These are phyloP conservation scores for Phorcus lineatus DNA, from an alignment of 2,888 invertebrate genomes.

Conservation along the genomic window DNA sequence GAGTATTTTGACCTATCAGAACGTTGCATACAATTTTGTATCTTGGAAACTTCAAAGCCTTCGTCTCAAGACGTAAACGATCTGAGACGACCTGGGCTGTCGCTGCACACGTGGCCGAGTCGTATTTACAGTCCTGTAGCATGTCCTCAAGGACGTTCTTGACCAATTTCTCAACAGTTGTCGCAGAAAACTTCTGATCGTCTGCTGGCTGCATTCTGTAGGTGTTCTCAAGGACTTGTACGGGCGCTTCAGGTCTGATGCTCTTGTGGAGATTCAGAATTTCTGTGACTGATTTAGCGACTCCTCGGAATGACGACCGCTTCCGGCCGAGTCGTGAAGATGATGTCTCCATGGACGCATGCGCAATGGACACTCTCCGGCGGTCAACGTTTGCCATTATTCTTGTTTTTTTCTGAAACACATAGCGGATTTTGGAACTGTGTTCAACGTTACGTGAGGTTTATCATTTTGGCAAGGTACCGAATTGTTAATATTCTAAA, in stretches of 20 bases:
- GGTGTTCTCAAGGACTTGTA: neutral
- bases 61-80: neutral
- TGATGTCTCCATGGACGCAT: no score
- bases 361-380: no score
- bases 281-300: neutral
- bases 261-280: neutral
- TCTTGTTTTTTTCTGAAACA: no score
- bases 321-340: no score
- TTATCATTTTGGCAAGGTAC: no score
- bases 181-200: neutral
- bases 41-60: neutral
- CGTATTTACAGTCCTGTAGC: neutral
- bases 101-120: neutral
- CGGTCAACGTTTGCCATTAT: no score
- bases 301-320: neutral
- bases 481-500: no score
- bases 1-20: neutral
- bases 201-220: neutral
- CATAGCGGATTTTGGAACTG: no score
- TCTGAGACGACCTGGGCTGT: neutral
- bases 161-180: neutral
- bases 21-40: neutral
- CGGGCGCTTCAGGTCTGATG: neutral
- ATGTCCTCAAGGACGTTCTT: neutral
- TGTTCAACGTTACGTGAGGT: no score